Evolutionary conservation across 2,888 invertebrate species (phyloP).

Genomic region (Colletes collaris): DNA sequence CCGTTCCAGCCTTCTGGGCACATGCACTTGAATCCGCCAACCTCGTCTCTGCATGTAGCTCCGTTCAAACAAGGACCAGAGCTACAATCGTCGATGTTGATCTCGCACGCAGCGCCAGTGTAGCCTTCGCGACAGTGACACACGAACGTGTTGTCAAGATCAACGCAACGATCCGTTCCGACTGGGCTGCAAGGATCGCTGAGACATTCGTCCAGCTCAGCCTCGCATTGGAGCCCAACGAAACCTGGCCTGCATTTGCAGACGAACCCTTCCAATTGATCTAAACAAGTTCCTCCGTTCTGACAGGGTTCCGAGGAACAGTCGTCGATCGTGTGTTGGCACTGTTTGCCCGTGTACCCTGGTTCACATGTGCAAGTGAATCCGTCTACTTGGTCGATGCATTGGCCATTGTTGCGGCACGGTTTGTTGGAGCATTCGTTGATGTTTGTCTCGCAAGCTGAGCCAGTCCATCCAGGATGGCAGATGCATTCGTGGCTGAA

Average conservation of each 20-base stretch:
- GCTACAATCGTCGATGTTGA: conserved; percentile 93
- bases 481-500: conserved; percentile 95
- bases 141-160: conserved; percentile 92
- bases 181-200: conserved; percentile 95
- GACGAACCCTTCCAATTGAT: conserved; percentile 94
- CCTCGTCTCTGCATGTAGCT: conserved; percentile 94
- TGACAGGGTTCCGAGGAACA: conserved; percentile 95
- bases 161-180: conserved; percentile 95
- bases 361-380: conserved; percentile 95
- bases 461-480: conserved; percentile 95
- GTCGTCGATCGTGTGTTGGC: conserved; percentile 96
- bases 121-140: conserved; percentile 96
- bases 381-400: conserved; percentile 93
- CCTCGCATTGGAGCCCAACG: conserved; percentile 96
- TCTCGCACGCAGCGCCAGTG: conserved; percentile 92
- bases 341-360: conserved; percentile 96
- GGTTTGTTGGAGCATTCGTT: conserved; percentile 95
- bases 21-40: conserved; percentile 92
- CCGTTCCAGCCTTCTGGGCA: conserved; percentile 95
- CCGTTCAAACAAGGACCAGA: conserved; percentile 94
- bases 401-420: conserved; percentile 96
- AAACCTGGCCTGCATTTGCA: conserved; percentile 97
- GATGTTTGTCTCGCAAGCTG: conserved; percentile 94
- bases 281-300: conserved; percentile 94
- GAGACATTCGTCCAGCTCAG: conserved; percentile 95